Evolutionary conservation across 2,797 vertebrate species (phyloP), one percentile per base, ranked within the genome.

Genomic region (Neosalanx taihuensis): DNA sequence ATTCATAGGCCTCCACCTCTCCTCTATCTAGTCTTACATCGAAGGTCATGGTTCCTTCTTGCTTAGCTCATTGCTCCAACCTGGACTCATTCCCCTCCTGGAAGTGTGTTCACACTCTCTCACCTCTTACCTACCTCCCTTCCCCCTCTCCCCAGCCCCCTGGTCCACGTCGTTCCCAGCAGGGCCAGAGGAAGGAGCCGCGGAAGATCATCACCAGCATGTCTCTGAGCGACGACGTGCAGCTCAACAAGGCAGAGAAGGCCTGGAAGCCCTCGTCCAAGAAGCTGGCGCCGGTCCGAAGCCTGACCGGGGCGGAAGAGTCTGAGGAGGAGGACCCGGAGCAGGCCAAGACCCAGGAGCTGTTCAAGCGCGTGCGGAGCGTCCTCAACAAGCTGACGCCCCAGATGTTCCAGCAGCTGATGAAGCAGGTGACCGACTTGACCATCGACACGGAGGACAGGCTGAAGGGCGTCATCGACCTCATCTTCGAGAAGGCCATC

Each of bases 401-500:
- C 5, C 97, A 99, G 92, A 99, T 96, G 94, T 99, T 99, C 79
- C 96, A 98, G 90, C 96, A 97, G 74, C 87, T 99, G 81, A 98
- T 99, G 96, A 97, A 98, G 81, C 97, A 97, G 83, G 97, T 99
- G 85, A 94, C 91, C 0, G 97, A 99, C 35, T 88, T 99, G 81
- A 90, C 92, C 68, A 99, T 99, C 1, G 96, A 99, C 88, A 98
- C 97, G 0, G 97, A 99, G 89, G 97, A 97, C 79, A 93, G 97
- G 78, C 94, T 99, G 74, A 99, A 98, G 85, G 97, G 97, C 33
- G 94, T 97, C 82, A 98, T 99, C 2, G 96, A 99, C 89, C 95
- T 99, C 31, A 96, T 98, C 89, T 99, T 99, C 30, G 97, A 99
- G 92, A 99, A 99, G 89, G 97, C 97, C 88, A 98, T 99, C 89